Conservation (phyloP, 2,797 vertebrate genomes). For the Pteropus rufus region DNA sequence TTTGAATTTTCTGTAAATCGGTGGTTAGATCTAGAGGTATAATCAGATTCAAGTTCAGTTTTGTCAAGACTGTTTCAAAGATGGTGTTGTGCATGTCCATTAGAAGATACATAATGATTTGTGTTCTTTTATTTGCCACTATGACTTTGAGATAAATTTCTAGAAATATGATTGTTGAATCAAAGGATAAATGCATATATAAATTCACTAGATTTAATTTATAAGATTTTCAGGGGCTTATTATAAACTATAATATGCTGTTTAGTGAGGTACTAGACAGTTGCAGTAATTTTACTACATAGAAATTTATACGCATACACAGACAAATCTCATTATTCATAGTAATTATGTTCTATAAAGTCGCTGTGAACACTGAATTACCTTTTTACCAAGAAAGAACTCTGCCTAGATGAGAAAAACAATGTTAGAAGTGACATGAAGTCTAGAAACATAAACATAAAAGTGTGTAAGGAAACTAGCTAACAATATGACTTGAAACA, state of each 20-base stretch:
- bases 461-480: not conserved
- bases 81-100: not conserved
- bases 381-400: not conserved
- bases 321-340: not conserved
- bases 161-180: not conserved
- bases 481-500: not conserved
- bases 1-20: not conserved
- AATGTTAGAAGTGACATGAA: not conserved
- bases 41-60: slow-evolving; percentile 21
- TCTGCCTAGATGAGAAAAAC: not conserved
- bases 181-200: not conserved
- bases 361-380: not conserved
- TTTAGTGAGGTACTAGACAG: not conserved
- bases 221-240: not conserved
- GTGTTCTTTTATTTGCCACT: not conserved
- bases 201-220: not conserved
- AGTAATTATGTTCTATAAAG: not conserved
- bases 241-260: not conserved
- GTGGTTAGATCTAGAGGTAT: not conserved
- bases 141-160: not conserved
- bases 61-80: not conserved
- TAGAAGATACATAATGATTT: not conserved
- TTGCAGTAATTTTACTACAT: not conserved
- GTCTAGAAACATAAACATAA: not conserved
- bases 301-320: not conserved